Evolutionary conservation across 2,797 vertebrate species (phyloP).

Genomic region (Diglossa cyanea): DNA sequence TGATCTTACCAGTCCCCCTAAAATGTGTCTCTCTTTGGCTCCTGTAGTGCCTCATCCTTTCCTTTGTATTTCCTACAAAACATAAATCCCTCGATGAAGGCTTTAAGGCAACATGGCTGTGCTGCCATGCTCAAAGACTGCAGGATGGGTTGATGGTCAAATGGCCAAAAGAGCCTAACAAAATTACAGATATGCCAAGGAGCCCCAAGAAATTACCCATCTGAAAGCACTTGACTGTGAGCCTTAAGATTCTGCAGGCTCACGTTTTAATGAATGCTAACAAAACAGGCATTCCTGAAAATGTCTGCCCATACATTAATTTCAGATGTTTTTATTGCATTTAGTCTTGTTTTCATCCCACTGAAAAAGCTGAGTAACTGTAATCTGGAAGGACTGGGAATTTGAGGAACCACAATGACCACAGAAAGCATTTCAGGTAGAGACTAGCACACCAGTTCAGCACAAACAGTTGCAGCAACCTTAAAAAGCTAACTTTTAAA

Average conservation of each 20-base stretch:
- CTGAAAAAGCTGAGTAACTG: background rate
- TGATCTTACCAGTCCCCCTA: background rate
- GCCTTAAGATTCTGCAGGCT: background rate
- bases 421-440: background rate
- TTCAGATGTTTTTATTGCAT: background rate
- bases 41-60: background rate
- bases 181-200: fast-evolving
- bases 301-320: background rate
- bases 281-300: background rate
- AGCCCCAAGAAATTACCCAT: background rate
- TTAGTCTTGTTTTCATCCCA: background rate
- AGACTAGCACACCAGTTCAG: background rate
- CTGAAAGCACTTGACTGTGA: background rate
- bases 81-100: background rate
- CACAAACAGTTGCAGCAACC: background rate
- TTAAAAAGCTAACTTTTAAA: background rate
- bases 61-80: background rate
- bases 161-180: background rate
- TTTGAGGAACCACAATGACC: background rate
- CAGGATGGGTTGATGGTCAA: background rate
- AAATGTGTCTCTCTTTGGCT: fast-evolving
- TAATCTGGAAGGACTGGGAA: background rate
- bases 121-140: fast-evolving
- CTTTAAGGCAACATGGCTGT: background rate
- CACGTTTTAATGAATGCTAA: background rate